Evolutionary conservation across 2,797 vertebrate genomes (phyloP).

Genomic region (Sebastolobus alascanus): DNA sequence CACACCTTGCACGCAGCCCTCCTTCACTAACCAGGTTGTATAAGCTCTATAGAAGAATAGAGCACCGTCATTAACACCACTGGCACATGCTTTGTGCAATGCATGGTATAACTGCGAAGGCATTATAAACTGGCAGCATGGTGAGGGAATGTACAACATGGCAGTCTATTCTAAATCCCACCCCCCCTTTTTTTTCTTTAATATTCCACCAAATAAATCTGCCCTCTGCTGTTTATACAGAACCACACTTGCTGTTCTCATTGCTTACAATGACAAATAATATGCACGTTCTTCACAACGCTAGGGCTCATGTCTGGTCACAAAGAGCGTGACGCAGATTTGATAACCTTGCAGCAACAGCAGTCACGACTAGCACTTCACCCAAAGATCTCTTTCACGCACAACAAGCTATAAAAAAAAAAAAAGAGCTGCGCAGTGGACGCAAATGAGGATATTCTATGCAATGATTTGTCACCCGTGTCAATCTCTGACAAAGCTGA

Average conservation of each 20-base stretch:
- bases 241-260: background rate
- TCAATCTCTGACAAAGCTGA: too few species aligned
- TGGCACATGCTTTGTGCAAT: slow-evolving; percentile 20
- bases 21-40: slow-evolving; percentile 41
- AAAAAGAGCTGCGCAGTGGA: background rate
- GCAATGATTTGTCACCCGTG: background rate
- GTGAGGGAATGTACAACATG: background rate
- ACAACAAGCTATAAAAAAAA: background rate
- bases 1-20: slow-evolving; percentile 52
- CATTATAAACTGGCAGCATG: background rate
- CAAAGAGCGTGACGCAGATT: slow-evolving; percentile 4
- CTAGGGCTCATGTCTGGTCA: background rate
- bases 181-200: background rate
- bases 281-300: background rate
- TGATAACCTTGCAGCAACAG: background rate
- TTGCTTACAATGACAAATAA: background rate
- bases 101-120: slow-evolving; percentile 14
- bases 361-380: slow-evolving; percentile 12
- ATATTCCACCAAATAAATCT: slow-evolving; percentile 3
- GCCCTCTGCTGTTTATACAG: background rate
- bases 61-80: slow-evolving; percentile 33
- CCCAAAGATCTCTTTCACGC: background rate
- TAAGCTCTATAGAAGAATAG: slow-evolving; percentile 21
- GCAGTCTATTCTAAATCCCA: background rate
- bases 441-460: background rate